These are phyloP conservation scores for Andrena cerasifolii DNA, from an alignment of 1,140 invertebrate species.

Conservation along the genomic window DNA sequence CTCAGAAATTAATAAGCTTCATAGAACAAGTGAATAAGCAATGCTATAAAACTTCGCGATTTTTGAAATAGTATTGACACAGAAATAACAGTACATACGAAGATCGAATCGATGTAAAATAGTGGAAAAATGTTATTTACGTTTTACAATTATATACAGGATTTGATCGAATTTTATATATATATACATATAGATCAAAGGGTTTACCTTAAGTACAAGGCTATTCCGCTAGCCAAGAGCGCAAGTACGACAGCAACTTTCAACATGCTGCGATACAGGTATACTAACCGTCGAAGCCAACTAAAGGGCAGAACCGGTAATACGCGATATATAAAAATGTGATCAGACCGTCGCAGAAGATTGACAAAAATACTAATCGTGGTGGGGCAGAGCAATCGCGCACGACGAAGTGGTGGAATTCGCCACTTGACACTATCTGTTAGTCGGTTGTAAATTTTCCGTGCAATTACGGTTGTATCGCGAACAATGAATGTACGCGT, in stretches of 20 bases:
- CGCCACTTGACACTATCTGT: constrained; percentile 3
- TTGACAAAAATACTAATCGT: neutral
- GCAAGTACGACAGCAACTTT: constrained; percentile 47
- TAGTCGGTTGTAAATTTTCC: neutral
- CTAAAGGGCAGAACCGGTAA: neutral
- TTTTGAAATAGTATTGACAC: too few relatives aligned
- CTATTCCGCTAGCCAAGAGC: constrained; percentile 33
- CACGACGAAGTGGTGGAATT: neutral
- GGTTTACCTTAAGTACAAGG: constrained; percentile 49
- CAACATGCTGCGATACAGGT: constrained; percentile 38
- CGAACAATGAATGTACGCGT: neutral
- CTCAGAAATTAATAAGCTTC: too few relatives aligned
- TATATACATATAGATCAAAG: neutral
- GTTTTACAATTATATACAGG: too few relatives aligned
- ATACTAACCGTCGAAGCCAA: too few relatives aligned
- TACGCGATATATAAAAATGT: neutral
- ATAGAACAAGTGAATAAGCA: too few relatives aligned
- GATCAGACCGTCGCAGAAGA: neutral
- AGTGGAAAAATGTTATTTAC: too few relatives aligned
- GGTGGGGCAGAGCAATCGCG: neutral
- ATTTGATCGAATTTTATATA: too few relatives aligned
- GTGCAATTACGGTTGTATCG: neutral
- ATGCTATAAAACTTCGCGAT: too few relatives aligned
- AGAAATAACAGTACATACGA: too few relatives aligned
- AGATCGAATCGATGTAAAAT: too few relatives aligned